Conservation (phyloP, 2,797 vertebrate species). For the Hipposideros larvatus region DNA sequence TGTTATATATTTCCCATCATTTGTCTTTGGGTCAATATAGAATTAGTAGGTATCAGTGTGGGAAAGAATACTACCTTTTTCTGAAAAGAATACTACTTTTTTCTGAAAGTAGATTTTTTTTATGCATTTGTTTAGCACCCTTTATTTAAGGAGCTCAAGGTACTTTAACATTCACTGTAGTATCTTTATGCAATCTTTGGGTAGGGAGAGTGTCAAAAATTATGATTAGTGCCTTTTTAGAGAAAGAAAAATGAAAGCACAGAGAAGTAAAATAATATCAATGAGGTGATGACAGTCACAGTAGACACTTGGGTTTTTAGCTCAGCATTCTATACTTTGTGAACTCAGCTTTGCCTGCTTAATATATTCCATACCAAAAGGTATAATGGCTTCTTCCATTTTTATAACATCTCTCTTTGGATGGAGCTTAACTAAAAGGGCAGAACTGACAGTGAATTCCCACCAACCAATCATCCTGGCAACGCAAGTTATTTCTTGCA, state of each 20-base stretch:
- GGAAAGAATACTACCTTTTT: constrained; percentile 7
- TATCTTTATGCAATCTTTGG: neutral
- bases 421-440: constrained; percentile 24
- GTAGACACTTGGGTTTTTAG: neutral
- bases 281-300: neutral
- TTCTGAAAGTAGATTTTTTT: constrained; percentile 11
- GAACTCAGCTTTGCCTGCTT: neutral
- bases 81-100: constrained; percentile 6
- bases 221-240: constrained; percentile 9
- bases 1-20: neutral
- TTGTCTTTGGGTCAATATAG: constrained; percentile 24
- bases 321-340: neutral
- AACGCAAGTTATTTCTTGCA: neutral
- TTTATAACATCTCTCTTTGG: neutral
- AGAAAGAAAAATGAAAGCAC: neutral
- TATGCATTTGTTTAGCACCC: constrained; percentile 25
- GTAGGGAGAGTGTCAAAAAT: constrained; percentile 10
- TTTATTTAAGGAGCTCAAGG: constrained; percentile 53
- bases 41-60: neutral
- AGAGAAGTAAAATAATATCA: neutral
- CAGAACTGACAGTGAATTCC: constrained; percentile 5
- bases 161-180: neutral
- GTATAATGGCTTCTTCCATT: neutral
- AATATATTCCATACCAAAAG: neutral
- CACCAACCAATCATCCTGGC: neutral